Conservation (phyloP, 23 tunicate genomes). For the Diplosoma virens region DNA sequence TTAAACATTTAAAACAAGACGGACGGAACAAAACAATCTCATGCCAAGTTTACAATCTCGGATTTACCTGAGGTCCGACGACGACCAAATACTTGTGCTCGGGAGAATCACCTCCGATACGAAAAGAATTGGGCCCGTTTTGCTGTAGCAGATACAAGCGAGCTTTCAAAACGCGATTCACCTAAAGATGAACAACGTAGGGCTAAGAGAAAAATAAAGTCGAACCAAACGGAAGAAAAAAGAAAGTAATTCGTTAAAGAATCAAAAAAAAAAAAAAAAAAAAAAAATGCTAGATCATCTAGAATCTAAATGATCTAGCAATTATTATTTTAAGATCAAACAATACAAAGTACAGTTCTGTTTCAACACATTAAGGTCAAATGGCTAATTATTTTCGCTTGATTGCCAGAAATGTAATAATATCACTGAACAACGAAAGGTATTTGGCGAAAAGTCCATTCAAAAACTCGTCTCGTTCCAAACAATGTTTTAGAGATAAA, state of each 20-base stretch:
- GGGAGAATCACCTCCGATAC: slow-evolving; percentile 92
- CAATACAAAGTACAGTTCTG: neutral
- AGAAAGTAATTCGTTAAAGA: too few species aligned
- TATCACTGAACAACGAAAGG: too few species aligned
- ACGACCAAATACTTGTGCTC: slow-evolving; percentile 83
- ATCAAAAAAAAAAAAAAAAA: too few species aligned
- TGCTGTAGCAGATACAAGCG: slow-evolving; percentile 81
- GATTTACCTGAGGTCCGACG: slow-evolving; percentile 88
- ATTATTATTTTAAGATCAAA: neutral
- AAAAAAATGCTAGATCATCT: too few species aligned
- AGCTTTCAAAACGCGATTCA: slow-evolving; percentile 76
- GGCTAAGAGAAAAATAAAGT: neutral
- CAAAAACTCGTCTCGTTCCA: too few species aligned
- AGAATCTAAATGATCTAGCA: neutral
- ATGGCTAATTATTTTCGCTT: too few species aligned
- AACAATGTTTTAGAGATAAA: too few species aligned
- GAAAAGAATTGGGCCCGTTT: slow-evolving; percentile 89
- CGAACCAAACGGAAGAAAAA: neutral
- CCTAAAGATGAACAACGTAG: slow-evolving; percentile 17
- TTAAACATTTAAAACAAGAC: neutral
- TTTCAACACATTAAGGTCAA: neutral
- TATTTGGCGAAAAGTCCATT: too few species aligned
- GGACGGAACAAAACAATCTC: neutral
- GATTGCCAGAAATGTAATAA: too few species aligned
- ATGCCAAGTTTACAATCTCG: neutral